Evolutionary conservation across 2,113 vertebrate species (phyloP).

Genomic region (Mus spicilegus): DNA sequence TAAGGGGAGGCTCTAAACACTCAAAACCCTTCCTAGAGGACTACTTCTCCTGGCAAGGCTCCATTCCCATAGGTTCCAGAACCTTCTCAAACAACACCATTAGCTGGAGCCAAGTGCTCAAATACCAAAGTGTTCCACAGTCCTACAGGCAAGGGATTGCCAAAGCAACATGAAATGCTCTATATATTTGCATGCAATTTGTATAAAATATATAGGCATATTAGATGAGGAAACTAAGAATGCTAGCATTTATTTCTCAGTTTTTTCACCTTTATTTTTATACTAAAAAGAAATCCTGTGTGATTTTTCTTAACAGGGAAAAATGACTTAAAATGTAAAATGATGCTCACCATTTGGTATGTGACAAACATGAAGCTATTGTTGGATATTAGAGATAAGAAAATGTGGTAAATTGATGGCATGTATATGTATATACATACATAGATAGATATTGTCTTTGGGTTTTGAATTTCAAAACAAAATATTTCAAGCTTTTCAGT

Average conservation of each 20-base stretch:
- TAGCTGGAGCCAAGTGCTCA: not conserved
- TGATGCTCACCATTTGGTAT: not conserved
- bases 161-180: not conserved
- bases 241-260: not conserved
- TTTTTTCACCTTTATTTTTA: not conserved
- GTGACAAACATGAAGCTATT: not conserved
- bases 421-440: not conserved
- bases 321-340: conserved; percentile 2
- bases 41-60: not conserved
- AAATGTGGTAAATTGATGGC: conserved; percentile 2
- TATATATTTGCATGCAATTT: not conserved
- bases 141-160: not conserved
- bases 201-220: conserved; percentile 7
- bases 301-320: conserved; percentile 35
- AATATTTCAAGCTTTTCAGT: conserved; percentile 44
- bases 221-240: not conserved
- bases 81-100: not conserved
- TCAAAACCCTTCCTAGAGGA: not conserved
- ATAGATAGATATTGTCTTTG: not conserved
- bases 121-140: not conserved
- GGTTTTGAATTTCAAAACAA: conserved; percentile 50
- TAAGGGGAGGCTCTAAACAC: not conserved
- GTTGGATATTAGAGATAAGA: not conserved
- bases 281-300: not conserved
- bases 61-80: not conserved